Conservation (phyloP, 2,113 vertebrate genomes). For the Thryonomys swinderianus region DNA sequence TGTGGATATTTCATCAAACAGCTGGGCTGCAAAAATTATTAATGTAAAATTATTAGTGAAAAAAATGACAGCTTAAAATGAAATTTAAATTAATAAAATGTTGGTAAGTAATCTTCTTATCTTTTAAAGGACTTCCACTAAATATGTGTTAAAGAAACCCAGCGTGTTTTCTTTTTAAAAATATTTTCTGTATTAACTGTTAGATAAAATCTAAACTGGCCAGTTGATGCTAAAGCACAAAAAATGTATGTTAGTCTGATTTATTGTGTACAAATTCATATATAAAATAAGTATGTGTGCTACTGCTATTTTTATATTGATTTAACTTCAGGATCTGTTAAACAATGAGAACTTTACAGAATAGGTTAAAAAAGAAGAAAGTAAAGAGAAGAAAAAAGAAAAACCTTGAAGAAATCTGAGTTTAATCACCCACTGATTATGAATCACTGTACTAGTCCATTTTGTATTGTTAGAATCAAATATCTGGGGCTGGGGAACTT, state of each 20-base stretch:
- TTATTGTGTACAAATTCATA: conserved; percentile 8
- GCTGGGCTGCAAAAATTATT: conserved; percentile 32
- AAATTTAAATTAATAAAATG: conserved; percentile 39
- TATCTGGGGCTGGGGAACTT: not conserved
- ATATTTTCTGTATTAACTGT: conserved; percentile 36
- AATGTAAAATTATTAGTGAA: too few relatives aligned
- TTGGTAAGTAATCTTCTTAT: not conserved
- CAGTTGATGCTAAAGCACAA: not conserved
- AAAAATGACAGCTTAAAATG: not conserved
- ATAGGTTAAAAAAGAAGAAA: not conserved
- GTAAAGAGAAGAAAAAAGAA: not conserved
- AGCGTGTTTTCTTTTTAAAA: conserved; percentile 31
- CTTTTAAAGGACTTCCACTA: conserved; percentile 10
- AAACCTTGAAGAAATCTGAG: not conserved
- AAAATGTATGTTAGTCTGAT: conserved; percentile 36
- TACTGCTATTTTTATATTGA: not conserved
- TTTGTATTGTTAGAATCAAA: not conserved
- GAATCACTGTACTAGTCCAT: not conserved
- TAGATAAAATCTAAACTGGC: conserved; percentile 39
- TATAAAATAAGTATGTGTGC: not conserved
- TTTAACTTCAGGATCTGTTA: conserved; percentile 27
- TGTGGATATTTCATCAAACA: conserved; percentile 84
- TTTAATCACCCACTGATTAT: not conserved
- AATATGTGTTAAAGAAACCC: not conserved
- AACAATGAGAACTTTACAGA: conserved; percentile 17